phyloP scores from a whole-genome alignment of 2,797 vertebrate genomes.

The Squalus acanthias region DNA sequence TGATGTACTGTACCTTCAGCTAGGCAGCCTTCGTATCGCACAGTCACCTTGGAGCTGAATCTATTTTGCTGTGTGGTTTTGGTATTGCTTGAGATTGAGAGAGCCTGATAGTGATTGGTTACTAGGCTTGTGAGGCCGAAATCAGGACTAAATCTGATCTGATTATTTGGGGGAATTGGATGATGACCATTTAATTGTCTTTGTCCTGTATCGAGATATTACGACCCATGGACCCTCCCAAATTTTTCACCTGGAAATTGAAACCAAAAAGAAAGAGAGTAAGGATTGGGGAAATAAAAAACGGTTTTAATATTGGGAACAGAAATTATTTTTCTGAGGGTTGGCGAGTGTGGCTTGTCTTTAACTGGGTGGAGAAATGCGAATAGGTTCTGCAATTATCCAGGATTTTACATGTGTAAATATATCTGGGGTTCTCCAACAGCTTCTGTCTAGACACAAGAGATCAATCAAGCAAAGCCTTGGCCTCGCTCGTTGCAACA shows the following conservation, averaged over 20 bases:
- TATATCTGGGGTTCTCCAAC: slow-evolving; percentile 32
- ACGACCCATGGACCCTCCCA: neutral
- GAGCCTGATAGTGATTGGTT: neutral
- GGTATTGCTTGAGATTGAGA: neutral
- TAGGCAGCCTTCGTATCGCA: neutral
- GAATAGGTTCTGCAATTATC: slow-evolving; percentile 31
- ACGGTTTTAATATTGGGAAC: no score
- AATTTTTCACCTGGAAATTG: neutral
- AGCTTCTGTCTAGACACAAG: slow-evolving; percentile 24
- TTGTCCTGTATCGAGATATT: neutral
- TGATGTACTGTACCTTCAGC: neutral
- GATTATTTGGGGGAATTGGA: neutral
- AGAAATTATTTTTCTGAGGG: neutral
- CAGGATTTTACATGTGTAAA: slow-evolving; percentile 8
- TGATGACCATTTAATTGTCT: neutral
- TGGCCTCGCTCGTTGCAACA: neutral
- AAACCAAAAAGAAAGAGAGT: neutral
- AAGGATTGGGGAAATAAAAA: neutral
- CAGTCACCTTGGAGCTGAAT: neutral
- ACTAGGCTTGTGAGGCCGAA: neutral
- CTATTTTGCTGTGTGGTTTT: neutral
- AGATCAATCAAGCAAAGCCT: slow-evolving; percentile 30
- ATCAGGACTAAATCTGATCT: neutral
- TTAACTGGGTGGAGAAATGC: neutral
- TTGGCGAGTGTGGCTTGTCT: neutral